Base-by-base conservation (phyloP, 2,797 vertebrate species). In the Thunnus albacares region DNA sequence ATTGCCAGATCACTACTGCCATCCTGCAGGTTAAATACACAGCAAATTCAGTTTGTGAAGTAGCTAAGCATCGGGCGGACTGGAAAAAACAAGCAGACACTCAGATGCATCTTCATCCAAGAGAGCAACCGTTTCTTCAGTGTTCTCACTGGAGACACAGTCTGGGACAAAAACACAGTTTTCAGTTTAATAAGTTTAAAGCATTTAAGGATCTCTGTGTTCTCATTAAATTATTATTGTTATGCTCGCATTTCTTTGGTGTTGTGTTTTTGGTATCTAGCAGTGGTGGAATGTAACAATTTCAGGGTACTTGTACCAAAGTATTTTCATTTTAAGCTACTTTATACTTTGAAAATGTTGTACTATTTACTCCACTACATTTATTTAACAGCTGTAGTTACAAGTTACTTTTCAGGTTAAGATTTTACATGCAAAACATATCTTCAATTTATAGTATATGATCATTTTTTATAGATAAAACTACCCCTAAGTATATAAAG, bases 1-100 rank as follows among this genome's bases (percentile, higher is more conserved):
- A 13, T 70, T 55, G 74, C 61, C 71, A 75, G 67, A 76, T 83
- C 84, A 52, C 84, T 74, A 4, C 62, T 76, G 75, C 66, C 70
- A 69, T 73, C 73, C 76, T 17, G 9, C 49, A 71, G 17, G 28
- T 69, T 53, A 22, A 73, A 57, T 30, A 60, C 20, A 56, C 3
- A 59, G 30, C 5, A 63, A 35, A 72, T 47, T 58, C 33, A 45
- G 51, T 61, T 47, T 47, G 62, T 71, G 38, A 75, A 5, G 51
- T 62, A 60, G 61, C 0, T 3, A 43, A 73, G 26, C 7, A 30
- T n/a, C 51, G 68, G 33, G 8, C 20, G 43, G 6, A 45, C 17
- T 53, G 22, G n/a, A 2, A 0, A 38, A 20, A 52, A 33, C 24
- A 38, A 33, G 5, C 30, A 33, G 5, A 33, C 1, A 33, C 5